These are phyloP conservation scores for Drosophila acutilabella DNA, from an alignment of 2,888 invertebrate genomes.

Conservation along the genomic window DNA sequence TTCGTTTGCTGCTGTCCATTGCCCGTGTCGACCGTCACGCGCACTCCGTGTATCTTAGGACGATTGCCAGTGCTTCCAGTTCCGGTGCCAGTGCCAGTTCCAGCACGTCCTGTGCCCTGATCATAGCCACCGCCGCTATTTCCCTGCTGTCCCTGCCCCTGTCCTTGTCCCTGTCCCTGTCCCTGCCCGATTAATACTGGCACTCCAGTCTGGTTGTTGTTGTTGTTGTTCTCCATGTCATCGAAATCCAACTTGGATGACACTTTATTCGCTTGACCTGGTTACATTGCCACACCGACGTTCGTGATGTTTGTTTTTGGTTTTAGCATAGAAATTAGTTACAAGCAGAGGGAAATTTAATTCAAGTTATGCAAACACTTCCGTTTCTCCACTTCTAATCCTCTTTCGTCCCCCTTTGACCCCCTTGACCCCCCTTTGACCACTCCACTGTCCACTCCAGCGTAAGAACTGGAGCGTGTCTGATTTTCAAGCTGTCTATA, in stretches of 20 bases:
- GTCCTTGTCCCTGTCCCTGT: slow-evolving; percentile 43
- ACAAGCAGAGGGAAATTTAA: slow-evolving; percentile 69
- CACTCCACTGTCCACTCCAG: background rate
- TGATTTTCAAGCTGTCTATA: slow-evolving; percentile 32
- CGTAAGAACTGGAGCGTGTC: slow-evolving; percentile 68
- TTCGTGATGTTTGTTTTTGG: slow-evolving; percentile 66
- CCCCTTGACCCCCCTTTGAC: background rate
- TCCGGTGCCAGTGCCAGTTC: slow-evolving; percentile 15
- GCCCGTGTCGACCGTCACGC: slow-evolving; percentile 85
- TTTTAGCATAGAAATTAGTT: slow-evolving; percentile 79
- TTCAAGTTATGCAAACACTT: slow-evolving; percentile 74
- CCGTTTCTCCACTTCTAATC: background rate
- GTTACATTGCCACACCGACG: slow-evolving; percentile 27
- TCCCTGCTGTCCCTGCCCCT: slow-evolving; percentile 47
- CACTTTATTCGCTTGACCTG: slow-evolving; percentile 82
- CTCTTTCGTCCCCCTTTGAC: background rate
- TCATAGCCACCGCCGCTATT: slow-evolving; percentile 37
- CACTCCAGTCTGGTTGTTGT: slow-evolving; percentile 71
- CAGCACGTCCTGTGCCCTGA: slow-evolving; percentile 58
- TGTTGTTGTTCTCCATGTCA: slow-evolving; percentile 68
- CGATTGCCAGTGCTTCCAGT: slow-evolving; percentile 66
- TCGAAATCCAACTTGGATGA: slow-evolving; percentile 85
- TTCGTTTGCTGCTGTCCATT: slow-evolving; percentile 82
- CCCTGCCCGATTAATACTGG: slow-evolving; percentile 58
- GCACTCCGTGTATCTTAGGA: slow-evolving; percentile 85